Evolutionary conservation across 2,797 vertebrate genomes (phyloP).

Genomic region (Hydrocynus forskahlii): DNA sequence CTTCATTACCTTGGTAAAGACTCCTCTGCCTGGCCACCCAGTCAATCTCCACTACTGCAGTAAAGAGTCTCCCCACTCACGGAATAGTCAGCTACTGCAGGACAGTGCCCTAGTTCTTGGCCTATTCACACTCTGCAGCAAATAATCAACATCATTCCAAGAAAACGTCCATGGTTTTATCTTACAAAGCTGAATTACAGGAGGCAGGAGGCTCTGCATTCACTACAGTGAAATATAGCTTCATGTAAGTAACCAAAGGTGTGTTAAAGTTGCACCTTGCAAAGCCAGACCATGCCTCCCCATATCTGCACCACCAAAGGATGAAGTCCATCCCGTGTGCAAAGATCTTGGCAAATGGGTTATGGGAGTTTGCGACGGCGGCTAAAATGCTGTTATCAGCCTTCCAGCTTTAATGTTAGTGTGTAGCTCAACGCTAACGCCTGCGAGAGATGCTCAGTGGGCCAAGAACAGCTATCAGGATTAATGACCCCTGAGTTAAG

Average conservation of each 20-base stretch:
- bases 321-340: too few species aligned
- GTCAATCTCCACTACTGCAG: too few species aligned
- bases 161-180: too few species aligned
- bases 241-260: neutral
- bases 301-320: neutral
- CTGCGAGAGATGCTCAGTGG: conserved; percentile 4
- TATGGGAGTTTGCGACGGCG: neutral
- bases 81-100: too few species aligned
- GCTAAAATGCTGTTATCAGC: conserved; percentile 1
- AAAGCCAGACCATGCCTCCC: neutral
- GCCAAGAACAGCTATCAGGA: neutral
- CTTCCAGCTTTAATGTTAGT: neutral
- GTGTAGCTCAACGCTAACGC: neutral
- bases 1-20: too few species aligned
- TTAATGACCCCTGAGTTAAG: conserved; percentile 1
- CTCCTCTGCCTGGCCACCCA: too few species aligned
- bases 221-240: neutral
- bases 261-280: neutral
- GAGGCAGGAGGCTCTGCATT: neutral
- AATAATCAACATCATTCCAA: too few species aligned
- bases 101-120: too few species aligned
- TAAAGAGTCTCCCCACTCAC: too few species aligned
- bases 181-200: neutral
- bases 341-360: neutral
- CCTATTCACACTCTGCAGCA: too few species aligned